Base-by-base conservation (phyloP, 2,888 invertebrate genomes). In the Pyrochroa serraticornis region DNA sequence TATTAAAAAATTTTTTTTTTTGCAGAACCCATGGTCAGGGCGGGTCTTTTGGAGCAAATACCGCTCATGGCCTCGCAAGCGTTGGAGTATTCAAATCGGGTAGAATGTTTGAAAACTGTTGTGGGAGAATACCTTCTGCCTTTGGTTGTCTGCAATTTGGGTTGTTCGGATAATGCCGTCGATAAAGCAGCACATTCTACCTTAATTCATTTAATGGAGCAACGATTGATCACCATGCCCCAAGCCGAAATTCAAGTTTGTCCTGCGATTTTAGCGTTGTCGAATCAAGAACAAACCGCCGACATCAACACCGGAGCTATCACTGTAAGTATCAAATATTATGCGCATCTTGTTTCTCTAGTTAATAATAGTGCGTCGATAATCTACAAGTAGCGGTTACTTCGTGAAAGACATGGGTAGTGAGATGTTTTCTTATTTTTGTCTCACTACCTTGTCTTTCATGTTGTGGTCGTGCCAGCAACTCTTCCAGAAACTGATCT, bases 361-460 rank as follows among this genome's bases (percentile, higher is more conserved):
- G 14, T 22, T 22, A 22, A 5, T 22, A 22, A 5, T 22, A 3
- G 22, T 22, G 22, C 22, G 22, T 22, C 22, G 22, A 39, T 39
- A 22, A 6, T 39, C 8, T 9, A 9, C 39, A 22, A 7, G 14
- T 51, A 6, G 65, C 71, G 72, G 74, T 81, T 84, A 80, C 88
- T 83, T 79, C 82, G 81, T 94, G 95, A 95, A 95, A 95, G 95
- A 95, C 95, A 92, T 92, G 93, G 91, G 95, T 95, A 94, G 93
- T 91, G 95, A 95, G 95, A 95, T 95, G 95, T 82, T 82, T 80
- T 80, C 82, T 79, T 78, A 56, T 77, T 80, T 82, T 84, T 86
- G 85, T 89, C 95, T 95, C 93, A 93, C 95, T 95, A 93, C 92
- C 92, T 92, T 95, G 95, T 95, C 95, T 95, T 95, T 95, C 95